A percentile compares a stretch with the other conserved stretches of the same genome.
These are phyloP conservation scores for Haliclystus octoradiatus DNA, from an alignment of 30 jellyfish, hydroid and myxozoan species.

Conservation along the genomic window DNA sequence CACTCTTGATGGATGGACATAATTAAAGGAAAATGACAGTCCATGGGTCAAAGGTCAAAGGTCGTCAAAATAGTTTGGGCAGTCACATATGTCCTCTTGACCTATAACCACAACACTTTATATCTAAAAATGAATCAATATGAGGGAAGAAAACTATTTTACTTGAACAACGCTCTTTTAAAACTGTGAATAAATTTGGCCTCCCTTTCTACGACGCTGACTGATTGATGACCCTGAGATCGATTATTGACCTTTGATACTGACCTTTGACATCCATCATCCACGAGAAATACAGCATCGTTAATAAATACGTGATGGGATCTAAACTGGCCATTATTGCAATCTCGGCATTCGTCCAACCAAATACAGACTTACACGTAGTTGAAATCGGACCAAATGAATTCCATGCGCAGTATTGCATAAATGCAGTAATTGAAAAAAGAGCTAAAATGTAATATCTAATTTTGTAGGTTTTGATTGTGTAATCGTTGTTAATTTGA, in stretches of 20 bases:
- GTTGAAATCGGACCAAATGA: slow-evolving; percentile 21
- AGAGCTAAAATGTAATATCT: slow-evolving; percentile 12
- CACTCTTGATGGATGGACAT: too few relatives aligned
- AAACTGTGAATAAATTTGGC: too few relatives aligned
- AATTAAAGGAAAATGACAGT: too few relatives aligned
- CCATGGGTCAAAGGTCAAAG: too few relatives aligned
- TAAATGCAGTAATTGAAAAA: slow-evolving; percentile 16
- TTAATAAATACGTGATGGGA: slow-evolving; percentile 18
- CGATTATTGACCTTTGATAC: too few relatives aligned
- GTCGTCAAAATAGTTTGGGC: too few relatives aligned
- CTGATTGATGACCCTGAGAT: too few relatives aligned
- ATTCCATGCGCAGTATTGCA: slow-evolving; percentile 25
- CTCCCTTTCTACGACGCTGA: too few relatives aligned
- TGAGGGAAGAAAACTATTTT: neutral
- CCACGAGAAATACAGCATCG: slow-evolving; percentile 23
- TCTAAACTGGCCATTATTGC: slow-evolving; percentile 28
- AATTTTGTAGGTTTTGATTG: neutral
- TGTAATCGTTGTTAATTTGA: too few relatives aligned
- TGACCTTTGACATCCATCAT: slow-evolving; percentile 26
- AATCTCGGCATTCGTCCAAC: slow-evolving; percentile 13
- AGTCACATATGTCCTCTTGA: too few relatives aligned
- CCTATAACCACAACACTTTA: too few relatives aligned
- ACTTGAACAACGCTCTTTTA: neutral
- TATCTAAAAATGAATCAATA: too few relatives aligned
- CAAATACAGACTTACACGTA: slow-evolving; percentile 17